phyloP scores from a whole-genome alignment of 2,888 invertebrate species.

The Prosopocoilus inquinatus region DNA sequence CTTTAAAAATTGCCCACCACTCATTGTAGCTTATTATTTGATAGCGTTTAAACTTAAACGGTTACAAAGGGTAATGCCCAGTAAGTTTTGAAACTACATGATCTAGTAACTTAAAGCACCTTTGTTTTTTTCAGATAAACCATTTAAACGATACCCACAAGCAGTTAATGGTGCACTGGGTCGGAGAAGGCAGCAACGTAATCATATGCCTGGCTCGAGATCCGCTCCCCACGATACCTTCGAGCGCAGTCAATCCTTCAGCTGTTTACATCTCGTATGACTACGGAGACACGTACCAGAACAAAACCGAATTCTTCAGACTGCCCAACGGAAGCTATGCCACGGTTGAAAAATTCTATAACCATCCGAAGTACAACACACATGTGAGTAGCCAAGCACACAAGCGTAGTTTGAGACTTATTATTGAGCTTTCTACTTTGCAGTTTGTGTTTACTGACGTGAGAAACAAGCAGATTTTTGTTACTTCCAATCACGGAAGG shows the following conservation, averaged over 20 bases:
- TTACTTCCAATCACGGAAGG: conserved; percentile 71
- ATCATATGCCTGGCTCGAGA: conserved; percentile 84
- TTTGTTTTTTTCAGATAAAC: conserved; percentile 61
- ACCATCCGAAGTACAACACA: conserved; percentile 75
- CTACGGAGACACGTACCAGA: conserved; percentile 77
- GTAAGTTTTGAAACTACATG: not conserved
- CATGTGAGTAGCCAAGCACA: conserved; percentile 62
- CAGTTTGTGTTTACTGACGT: conserved; percentile 87
- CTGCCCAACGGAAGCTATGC: conserved; percentile 60
- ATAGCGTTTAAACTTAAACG: too few species aligned
- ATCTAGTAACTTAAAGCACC: not conserved
- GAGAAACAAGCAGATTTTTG: conserved; percentile 71
- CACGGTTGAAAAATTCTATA: conserved; percentile 79
- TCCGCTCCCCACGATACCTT: conserved; percentile 56
- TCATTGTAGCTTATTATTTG: too few species aligned
- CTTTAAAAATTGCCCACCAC: too few species aligned
- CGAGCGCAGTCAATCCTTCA: conserved; percentile 56
- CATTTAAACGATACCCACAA: conserved; percentile 82
- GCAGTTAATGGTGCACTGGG: conserved; percentile 90
- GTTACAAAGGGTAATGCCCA: not conserved
- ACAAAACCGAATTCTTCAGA: conserved; percentile 69
- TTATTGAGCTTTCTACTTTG: conserved; percentile 36
- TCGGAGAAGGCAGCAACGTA: conserved; percentile 82
- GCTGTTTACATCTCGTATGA: conserved; percentile 83
- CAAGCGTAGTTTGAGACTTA: not conserved